Conservation (phyloP, 2,113 vertebrate genomes). For the Leucosticte australis region DNA sequence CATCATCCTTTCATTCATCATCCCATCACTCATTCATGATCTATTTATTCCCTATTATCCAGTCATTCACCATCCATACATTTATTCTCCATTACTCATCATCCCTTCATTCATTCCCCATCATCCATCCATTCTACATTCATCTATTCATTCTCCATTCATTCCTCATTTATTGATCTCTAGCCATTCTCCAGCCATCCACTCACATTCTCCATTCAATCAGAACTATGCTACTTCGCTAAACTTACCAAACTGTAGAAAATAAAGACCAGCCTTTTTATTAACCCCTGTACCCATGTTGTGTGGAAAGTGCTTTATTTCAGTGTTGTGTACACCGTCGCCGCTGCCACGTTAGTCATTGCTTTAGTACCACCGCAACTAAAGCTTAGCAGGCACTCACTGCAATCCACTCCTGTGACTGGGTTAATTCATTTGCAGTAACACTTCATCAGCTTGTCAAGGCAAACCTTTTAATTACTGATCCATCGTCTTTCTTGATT, state of each 20-base stretch:
- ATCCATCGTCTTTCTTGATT: conserved; percentile 87
- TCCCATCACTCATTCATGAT: too few species aligned
- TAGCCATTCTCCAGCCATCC: background rate
- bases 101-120: background rate
- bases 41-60: background rate
- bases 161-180: background rate
- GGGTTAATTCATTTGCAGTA: background rate
- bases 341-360: accelerated
- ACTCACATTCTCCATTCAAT: too few species aligned
- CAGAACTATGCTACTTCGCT: too few species aligned
- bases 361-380: background rate
- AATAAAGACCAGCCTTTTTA: background rate
- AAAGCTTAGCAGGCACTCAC: background rate
- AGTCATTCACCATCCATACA: background rate
- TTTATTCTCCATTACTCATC: too few species aligned
- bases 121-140: too few species aligned
- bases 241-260: background rate
- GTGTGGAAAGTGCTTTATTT: background rate
- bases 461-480: conserved; percentile 92
- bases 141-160: too few species aligned
- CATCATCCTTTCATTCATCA: too few species aligned
- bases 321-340: accelerated
- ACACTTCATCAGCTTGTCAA: conserved; percentile 61
- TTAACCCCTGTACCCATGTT: accelerated
- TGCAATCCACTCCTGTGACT: background rate